These are phyloP conservation scores for Amiota communis DNA, from an alignment of 2,888 invertebrate species.

Conservation along the genomic window DNA sequence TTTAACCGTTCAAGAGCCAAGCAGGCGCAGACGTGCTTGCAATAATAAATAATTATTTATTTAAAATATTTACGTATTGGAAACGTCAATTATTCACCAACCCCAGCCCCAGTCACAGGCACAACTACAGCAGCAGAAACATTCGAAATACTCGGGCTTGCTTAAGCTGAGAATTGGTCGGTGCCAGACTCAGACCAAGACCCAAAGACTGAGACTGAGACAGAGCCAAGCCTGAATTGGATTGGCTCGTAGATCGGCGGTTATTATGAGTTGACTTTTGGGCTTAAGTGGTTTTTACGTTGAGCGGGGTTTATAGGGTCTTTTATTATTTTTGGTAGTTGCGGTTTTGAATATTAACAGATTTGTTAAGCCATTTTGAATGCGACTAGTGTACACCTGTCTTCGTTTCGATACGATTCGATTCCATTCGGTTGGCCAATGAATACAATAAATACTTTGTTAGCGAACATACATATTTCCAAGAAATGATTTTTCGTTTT, in stretches of 20 bases:
- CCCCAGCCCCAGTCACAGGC: slow-evolving; percentile 2
- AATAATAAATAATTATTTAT: slow-evolving; percentile 25
- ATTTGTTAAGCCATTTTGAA: slow-evolving; percentile 26
- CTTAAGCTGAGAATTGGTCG: neutral
- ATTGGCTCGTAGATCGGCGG: neutral
- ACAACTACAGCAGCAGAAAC: no score
- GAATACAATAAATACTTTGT: neutral
- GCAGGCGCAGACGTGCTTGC: slow-evolving; percentile 18
- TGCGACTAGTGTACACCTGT: slow-evolving; percentile 45
- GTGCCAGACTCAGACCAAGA: no score
- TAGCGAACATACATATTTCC: slow-evolving; percentile 58
- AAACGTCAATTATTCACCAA: slow-evolving; percentile 23
- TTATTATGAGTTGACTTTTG: neutral
- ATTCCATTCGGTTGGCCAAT: no score
- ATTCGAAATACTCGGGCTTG: slow-evolving; percentile 5
- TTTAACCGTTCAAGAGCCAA: slow-evolving; percentile 53
- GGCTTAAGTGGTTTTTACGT: neutral
- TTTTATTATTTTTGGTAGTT: slow-evolving; percentile 51
- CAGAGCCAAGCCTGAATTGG: slow-evolving; percentile 4
- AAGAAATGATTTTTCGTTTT: slow-evolving; percentile 39
- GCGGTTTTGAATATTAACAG: slow-evolving; percentile 58
- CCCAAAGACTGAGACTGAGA: neutral
- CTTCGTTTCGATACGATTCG: neutral
- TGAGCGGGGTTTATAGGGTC: slow-evolving; percentile 3
- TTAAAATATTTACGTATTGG: slow-evolving; percentile 20